Base-by-base conservation (phyloP, 2,113 vertebrate species). In the Mormyrus iriodes region DNA sequence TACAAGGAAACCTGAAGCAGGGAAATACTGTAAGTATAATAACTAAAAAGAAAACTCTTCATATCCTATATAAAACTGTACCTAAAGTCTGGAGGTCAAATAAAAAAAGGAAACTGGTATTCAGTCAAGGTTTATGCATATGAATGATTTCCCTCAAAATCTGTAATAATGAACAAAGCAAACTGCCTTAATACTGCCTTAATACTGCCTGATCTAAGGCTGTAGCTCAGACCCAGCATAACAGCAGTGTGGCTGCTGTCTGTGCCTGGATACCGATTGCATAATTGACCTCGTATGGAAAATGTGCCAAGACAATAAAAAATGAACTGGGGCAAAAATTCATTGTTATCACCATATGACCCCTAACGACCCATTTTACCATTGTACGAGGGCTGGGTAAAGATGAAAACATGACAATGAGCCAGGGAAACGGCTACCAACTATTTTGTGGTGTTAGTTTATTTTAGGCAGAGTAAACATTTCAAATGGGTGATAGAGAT, bases 381-480 rank as follows among this genome's bases (percentile, higher is more conserved):
- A 51, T 93, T 95, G 94, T 95, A 94, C 91, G 88, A 91, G 93
- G 92, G 51, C 79, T 89, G 79, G 90, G 86, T 61, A 65, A 91
- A 61, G 90, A 92, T 89, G 88, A 92, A 94, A 94, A 93, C 91
- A 92, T 52, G 92, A 84, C 90, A 90, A 87, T 83, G 91, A 90
- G 92, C 93, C 94, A 94, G 91, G 53, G 89, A 89, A 89, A 92
- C 89, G 92, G 92, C 19, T 44, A 91, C 93, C 93, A 95, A 94
- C 92, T 94, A 93, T 92, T 91, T 92, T 94, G 95, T 88, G 93
- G 92, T 92, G 93, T 87, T 92, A 93, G 92, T 95, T 94, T 93
- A 93, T 96, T 95, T 95, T 90, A 93, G 93, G 94, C 91, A 93
- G 93, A 93, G 92, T 94, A 95, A 94, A 95, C 93, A 94, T 88